Evolutionary conservation across 2,797 vertebrate genomes (phyloP).

Genomic region (Smutsia temminckii): DNA sequence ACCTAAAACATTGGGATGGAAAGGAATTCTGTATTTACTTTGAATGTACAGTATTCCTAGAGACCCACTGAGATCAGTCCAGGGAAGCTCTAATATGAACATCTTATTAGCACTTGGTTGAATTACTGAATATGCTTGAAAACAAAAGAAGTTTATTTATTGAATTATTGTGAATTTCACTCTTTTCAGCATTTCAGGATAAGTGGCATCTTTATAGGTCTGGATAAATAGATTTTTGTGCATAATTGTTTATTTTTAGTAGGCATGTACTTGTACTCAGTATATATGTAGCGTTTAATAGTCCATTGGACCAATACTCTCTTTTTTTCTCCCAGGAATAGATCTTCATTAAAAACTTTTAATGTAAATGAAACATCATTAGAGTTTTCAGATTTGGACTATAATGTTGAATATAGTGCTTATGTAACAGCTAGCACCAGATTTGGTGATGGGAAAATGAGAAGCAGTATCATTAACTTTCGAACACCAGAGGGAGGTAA

Average conservation of each 20-base stretch:
- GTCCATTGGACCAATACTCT: background rate
- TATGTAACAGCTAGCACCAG: conserved; percentile 94
- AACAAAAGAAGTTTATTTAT: conserved; percentile 13
- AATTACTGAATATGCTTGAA: conserved; percentile 3
- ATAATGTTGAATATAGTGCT: conserved; percentile 89
- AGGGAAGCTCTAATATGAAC: background rate
- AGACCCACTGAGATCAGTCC: background rate
- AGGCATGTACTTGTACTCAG: background rate
- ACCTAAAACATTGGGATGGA: background rate
- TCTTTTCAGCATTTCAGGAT: conserved; percentile 11
- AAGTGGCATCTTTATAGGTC: background rate
- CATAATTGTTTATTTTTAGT: background rate
- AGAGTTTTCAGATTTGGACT: conserved; percentile 90
- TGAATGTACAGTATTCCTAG: background rate
- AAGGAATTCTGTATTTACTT: background rate
- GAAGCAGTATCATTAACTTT: conserved; percentile 89
- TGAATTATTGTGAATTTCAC: conserved; percentile 38
- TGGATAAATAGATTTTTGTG: background rate
- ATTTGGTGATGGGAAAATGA: conserved; percentile 92
- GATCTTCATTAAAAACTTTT: conserved; percentile 86
- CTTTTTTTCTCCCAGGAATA: conserved; percentile 87
- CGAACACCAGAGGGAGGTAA: conserved; percentile 91
- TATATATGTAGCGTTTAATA: background rate
- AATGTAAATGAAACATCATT: conserved; percentile 91
- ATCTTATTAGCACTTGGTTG: background rate